Conservation (phyloP, 2,888 invertebrate species). For the Acleris literana region DNA sequence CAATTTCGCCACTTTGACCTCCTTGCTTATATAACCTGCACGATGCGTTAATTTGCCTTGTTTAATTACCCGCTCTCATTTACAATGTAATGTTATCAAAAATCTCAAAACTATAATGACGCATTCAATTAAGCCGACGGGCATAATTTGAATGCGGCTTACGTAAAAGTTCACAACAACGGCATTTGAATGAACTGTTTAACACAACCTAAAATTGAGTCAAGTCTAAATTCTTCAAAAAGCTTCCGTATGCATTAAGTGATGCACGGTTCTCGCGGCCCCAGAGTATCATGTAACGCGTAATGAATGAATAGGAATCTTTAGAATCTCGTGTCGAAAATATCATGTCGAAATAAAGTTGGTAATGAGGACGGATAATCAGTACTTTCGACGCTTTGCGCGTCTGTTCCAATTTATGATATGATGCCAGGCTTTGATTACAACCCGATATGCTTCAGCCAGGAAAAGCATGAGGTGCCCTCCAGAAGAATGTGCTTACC, state of each 20-base stretch:
- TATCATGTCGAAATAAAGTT: slow-evolving; percentile 39
- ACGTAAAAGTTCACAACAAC: slow-evolving; percentile 62
- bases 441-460: too few relatives aligned
- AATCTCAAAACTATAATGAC: slow-evolving; percentile 39
- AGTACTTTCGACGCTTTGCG: slow-evolving; percentile 12
- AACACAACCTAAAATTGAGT: slow-evolving; percentile 53
- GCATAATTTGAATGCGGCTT: slow-evolving; percentile 59
- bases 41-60: slow-evolving; percentile 30
- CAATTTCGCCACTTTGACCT: slow-evolving; percentile 33
- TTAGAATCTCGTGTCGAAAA: slow-evolving; percentile 41
- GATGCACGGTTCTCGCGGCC: slow-evolving; percentile 40
- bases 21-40: slow-evolving; percentile 31
- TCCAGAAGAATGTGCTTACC: too few relatives aligned
- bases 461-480: too few relatives aligned
- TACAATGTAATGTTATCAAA: slow-evolving; percentile 35
- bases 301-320: slow-evolving; percentile 46
- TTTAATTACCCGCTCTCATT: slow-evolving; percentile 30
- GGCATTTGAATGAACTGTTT: slow-evolving; percentile 63
- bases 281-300: slow-evolving; percentile 47
- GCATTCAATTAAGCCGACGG: slow-evolving; percentile 67
- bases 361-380: slow-evolving; percentile 38
- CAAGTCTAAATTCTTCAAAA: slow-evolving; percentile 49
- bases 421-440: too few relatives aligned
- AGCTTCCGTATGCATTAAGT: slow-evolving; percentile 51
- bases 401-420: not conserved